phyloP scores from a whole-genome alignment of 1,140 invertebrate genomes.

The Drosophila triauraria region DNA sequence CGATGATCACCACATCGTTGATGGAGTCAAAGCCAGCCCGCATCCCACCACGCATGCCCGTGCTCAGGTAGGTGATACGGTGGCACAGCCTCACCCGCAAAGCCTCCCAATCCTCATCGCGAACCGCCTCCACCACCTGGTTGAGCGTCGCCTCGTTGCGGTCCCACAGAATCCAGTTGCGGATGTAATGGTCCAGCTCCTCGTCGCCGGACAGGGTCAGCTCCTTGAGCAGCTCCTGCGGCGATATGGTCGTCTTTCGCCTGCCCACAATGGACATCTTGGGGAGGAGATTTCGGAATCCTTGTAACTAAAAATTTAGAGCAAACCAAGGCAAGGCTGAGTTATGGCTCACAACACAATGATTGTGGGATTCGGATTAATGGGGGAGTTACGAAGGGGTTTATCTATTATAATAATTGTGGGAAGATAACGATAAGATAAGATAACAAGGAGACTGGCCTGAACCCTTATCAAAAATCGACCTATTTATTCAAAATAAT shows the following conservation, averaged over 20 bases:
- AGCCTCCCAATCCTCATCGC: slow-evolving; percentile 55
- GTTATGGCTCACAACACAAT: background rate
- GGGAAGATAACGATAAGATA: no score
- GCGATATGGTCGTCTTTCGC: slow-evolving; percentile 13
- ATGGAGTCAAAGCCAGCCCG: slow-evolving; percentile 96
- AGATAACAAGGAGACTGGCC: no score
- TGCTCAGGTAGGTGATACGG: slow-evolving; percentile 92
- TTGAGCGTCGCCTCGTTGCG: slow-evolving; percentile 59
- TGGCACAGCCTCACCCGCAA: slow-evolving; percentile 76
- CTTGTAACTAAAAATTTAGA: slow-evolving; percentile 8
- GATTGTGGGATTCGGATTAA: no score
- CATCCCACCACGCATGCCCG: slow-evolving; percentile 96
- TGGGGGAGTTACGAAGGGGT: no score
- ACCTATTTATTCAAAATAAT: no score
- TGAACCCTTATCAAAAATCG: no score
- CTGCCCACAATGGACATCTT: slow-evolving; percentile 19
- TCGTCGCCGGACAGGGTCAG: slow-evolving; percentile 46
- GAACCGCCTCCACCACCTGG: slow-evolving; percentile 60
- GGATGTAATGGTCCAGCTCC: slow-evolving; percentile 58
- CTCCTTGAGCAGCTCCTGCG: slow-evolving; percentile 39
- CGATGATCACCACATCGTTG: slow-evolving; percentile 99
- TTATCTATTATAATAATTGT: no score
- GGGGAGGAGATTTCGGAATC: background rate
- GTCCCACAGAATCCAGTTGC: slow-evolving; percentile 68
- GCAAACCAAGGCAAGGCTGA: background rate